Evolutionary conservation across 2,797 vertebrate genomes (phyloP).

Genomic region (Sebastes kiyomatsui): DNA sequence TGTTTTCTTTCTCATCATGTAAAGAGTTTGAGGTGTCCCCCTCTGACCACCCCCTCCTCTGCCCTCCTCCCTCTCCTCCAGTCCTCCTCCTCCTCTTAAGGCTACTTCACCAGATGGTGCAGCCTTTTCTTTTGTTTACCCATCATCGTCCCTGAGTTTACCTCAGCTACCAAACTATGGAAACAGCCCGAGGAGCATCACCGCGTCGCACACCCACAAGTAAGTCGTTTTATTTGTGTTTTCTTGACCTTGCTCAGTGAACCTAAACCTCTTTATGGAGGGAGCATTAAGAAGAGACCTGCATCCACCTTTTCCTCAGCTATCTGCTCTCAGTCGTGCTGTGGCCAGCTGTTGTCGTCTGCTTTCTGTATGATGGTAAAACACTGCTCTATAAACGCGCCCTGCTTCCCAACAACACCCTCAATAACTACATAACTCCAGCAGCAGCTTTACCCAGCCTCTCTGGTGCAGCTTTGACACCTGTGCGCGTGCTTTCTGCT

Average conservation of each 20-base stretch:
- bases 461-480: conserved; percentile 59
- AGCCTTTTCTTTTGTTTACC: conserved; percentile 84
- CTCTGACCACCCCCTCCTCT: conserved; percentile 41
- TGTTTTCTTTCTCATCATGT: background rate
- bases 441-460: fast-evolving
- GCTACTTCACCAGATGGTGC: conserved; percentile 88
- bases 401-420: background rate
- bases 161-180: conserved; percentile 74
- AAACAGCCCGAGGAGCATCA: conserved; percentile 42
- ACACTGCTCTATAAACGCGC: background rate
- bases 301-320: conserved; percentile 57
- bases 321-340: conserved; percentile 35
- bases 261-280: conserved; percentile 17
- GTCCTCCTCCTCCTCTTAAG: conserved; percentile 84
- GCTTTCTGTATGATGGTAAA: conserved; percentile 2
- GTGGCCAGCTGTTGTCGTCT: conserved; percentile 67
- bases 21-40: background rate
- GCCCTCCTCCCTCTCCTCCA: conserved; percentile 83
- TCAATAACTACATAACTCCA: fast-evolving
- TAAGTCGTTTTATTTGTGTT: background rate
- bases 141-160: conserved; percentile 71
- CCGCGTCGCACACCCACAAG: conserved; percentile 44
- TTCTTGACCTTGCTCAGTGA: background rate
- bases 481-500: conserved; percentile 63
- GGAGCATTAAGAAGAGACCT: conserved; percentile 19